Evolutionary conservation across 2,113 vertebrate species (phyloP).

Genomic region (Puffinus mauretanicus): DNA sequence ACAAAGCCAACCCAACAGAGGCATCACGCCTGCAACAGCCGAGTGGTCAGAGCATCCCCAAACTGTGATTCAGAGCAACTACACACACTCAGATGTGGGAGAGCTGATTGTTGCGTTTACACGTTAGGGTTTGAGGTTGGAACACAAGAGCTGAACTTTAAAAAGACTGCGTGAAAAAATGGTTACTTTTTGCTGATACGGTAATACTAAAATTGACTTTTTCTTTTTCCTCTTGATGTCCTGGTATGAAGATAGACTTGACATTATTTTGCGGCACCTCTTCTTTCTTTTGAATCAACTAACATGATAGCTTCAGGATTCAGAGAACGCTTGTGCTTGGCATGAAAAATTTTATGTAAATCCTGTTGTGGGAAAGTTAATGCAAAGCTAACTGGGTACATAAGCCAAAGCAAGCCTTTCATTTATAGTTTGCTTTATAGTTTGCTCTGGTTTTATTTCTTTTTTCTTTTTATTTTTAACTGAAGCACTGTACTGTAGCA

Average conservation of each 20-base stretch:
- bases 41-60: neutral
- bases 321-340: neutral
- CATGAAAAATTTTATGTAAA: neutral
- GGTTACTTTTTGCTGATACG: neutral
- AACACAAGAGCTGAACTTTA: neutral
- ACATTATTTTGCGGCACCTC: neutral
- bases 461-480: neutral
- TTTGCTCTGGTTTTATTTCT: neutral
- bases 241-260: neutral
- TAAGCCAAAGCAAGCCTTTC: neutral
- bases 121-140: neutral
- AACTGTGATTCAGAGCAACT: neutral
- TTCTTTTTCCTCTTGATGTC: neutral
- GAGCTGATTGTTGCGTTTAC: neutral
- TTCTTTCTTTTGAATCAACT: neutral
- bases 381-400: neutral
- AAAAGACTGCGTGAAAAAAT: neutral
- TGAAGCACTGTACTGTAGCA: neutral
- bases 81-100: neutral
- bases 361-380: neutral
- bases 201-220: neutral
- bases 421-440: neutral
- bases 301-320: neutral
- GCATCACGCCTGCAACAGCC: accelerated
- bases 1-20: neutral